Conservation (phyloP, 2,888 invertebrate species). For the Agonum fuliginosum region DNA sequence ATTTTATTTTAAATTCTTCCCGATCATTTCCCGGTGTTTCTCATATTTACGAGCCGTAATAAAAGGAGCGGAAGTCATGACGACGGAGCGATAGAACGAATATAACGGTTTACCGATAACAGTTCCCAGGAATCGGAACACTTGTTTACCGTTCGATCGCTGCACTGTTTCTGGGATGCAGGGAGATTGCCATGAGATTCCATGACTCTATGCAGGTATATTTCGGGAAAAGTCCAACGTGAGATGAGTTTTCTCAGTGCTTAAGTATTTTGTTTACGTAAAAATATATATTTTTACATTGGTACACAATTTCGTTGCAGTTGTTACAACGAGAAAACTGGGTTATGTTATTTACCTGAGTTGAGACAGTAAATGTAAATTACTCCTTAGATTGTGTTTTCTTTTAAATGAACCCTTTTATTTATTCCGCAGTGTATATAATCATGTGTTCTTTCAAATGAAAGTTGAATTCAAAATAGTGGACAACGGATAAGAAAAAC, state of each 20-base stretch:
- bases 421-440: too few relatives aligned
- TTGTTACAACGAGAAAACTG: conserved; percentile 6
- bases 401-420: too few relatives aligned
- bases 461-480: too few relatives aligned
- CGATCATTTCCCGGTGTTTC: conserved; percentile 59
- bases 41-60: conserved; percentile 59
- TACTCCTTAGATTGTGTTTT: too few relatives aligned
- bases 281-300: not conserved
- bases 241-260: conserved; percentile 2
- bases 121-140: conserved; percentile 54
- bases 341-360: not conserved
- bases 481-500: too few relatives aligned
- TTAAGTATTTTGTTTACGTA: conserved; percentile 24
- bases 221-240: not conserved
- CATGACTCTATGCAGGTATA: conserved; percentile 22
- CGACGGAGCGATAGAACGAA: conserved; percentile 45
- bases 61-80: conserved; percentile 59
- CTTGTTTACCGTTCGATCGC: conserved; percentile 57
- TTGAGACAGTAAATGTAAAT: too few relatives aligned
- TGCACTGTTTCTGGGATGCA: not conserved
- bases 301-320: not conserved
- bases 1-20: conserved; percentile 59
- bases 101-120: conserved; percentile 60
- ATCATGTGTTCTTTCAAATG: too few relatives aligned
- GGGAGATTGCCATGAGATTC: not conserved